Percentiles rank a stretch among this genome's conserved stretches.
Conservation (phyloP, 1,140 invertebrate genomes). For the Euwallacea fornicatus region DNA sequence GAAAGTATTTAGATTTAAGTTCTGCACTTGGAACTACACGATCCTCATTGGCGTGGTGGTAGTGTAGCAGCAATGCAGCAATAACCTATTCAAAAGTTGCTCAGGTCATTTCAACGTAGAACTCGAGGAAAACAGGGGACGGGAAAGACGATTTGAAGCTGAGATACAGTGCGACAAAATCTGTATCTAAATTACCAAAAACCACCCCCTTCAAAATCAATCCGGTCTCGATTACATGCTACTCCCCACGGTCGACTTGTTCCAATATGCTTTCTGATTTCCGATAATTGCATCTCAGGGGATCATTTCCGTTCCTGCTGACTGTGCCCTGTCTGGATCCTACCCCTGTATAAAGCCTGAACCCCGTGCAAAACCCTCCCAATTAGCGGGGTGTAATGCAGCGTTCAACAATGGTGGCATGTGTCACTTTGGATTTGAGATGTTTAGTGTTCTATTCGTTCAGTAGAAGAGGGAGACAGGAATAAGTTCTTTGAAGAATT, state of each 20-base stretch:
- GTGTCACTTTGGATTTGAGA: constrained; percentile 31
- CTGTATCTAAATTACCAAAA: neutral
- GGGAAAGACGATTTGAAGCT: too few relatives aligned
- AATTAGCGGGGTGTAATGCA: constrained; percentile 35
- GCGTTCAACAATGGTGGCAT: constrained; percentile 36
- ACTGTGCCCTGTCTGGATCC: constrained; percentile 7
- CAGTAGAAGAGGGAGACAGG: neutral
- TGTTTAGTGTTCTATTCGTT: constrained; percentile 24
- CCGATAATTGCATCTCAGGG: constrained; percentile 35
- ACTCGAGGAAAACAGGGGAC: too few relatives aligned
- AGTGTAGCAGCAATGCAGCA: too few relatives aligned
- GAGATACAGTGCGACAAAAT: neutral
- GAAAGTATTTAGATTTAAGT: too few relatives aligned
- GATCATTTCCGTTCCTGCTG: constrained; percentile 35
- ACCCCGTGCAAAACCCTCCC: constrained; percentile 20
- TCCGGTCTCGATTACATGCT: too few relatives aligned
- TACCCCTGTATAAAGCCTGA: constrained; percentile 12
- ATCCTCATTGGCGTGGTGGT: too few relatives aligned
- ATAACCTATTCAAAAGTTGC: too few relatives aligned
- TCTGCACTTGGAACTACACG: too few relatives aligned
- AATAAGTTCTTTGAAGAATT: neutral
- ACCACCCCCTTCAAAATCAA: too few relatives aligned
- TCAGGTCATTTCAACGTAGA: too few relatives aligned
- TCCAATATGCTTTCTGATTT: constrained; percentile 35
- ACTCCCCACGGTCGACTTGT: constrained; percentile 14